phyloP scores from a whole-genome alignment of 92 coral and sea anemone species.

The Umimayanthus kanabou region DNA sequence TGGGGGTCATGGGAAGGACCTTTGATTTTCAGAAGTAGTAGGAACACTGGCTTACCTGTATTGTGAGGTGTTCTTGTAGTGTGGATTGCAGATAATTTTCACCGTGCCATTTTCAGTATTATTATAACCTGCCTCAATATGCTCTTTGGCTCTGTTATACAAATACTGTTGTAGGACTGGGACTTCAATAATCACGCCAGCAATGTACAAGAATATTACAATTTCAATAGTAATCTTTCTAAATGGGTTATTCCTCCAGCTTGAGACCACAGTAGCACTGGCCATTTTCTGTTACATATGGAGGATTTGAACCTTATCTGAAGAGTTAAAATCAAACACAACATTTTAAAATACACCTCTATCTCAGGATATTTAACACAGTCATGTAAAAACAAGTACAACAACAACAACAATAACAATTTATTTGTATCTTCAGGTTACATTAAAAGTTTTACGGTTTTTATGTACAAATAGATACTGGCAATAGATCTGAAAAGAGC shows the following conservation, averaged over 20 bases:
- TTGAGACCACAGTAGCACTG: background rate
- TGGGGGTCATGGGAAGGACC: no score
- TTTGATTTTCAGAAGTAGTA: no score
- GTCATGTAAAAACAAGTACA: no score
- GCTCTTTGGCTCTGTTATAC: slow-evolving; percentile 72
- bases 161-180: slow-evolving; percentile 86
- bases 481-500: no score
- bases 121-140: slow-evolving; percentile 39
- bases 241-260: slow-evolving; percentile 70
- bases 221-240: slow-evolving; percentile 79
- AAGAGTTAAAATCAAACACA: no score
- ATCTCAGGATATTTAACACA: no score
- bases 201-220: slow-evolving; percentile 69
- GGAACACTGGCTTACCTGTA: background rate
- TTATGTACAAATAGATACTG: no score
- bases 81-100: slow-evolving; percentile 44
- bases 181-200: slow-evolving; percentile 74
- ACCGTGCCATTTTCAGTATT: slow-evolving; percentile 44
- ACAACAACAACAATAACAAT: no score
- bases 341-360: no score
- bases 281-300: background rate
- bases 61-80: slow-evolving; percentile 49
- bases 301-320: background rate
- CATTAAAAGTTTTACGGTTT: no score
- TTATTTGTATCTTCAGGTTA: no score